These are phyloP conservation scores for Perdita meconis DNA, from an alignment of 2,888 invertebrate species.

Conservation along the genomic window DNA sequence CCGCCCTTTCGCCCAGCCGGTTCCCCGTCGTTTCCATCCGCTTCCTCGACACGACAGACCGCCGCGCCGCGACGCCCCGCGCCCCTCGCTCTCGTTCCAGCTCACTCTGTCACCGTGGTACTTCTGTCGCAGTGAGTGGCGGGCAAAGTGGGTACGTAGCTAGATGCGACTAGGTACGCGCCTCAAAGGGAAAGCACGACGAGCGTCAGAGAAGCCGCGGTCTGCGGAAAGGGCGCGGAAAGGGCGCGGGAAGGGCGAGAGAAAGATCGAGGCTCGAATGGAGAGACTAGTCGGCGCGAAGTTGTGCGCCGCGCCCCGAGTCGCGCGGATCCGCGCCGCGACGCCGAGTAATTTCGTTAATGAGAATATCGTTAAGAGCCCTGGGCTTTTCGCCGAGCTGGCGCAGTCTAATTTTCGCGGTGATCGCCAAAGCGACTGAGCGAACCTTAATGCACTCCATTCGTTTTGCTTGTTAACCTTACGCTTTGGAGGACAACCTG, in stretches of 20 bases:
- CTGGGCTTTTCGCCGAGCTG: conserved; percentile 33
- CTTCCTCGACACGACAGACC: no score
- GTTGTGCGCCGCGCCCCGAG: not conserved
- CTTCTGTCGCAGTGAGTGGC: conserved; percentile 71
- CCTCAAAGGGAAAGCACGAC: conserved; percentile 61
- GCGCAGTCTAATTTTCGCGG: conserved; percentile 47
- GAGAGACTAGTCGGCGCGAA: conserved; percentile 4
- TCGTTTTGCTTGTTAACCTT: conserved; percentile 9
- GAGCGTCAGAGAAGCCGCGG: conserved; percentile 48
- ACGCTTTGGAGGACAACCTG: not conserved
- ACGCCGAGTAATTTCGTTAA: conserved; percentile 63
- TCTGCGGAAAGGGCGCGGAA: conserved; percentile 47
- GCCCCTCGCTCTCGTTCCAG: not conserved
- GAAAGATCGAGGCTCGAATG: conserved; percentile 59
- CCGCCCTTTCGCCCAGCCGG: conserved; percentile 7
- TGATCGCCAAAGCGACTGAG: conserved; percentile 8
- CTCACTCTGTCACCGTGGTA: conserved; percentile 52
- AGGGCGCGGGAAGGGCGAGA: conserved; percentile 49
- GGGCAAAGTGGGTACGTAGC: conserved; percentile 73
- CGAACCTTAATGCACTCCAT: conserved; percentile 1
- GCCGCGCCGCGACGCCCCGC: not conserved
- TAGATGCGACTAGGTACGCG: conserved; percentile 64
- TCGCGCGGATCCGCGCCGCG: conserved; percentile 9
- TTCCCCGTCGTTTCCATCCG: conserved; percentile 1
- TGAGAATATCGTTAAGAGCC: conserved; percentile 57